Base-by-base conservation (phyloP, 30 jellyfish, hydroid and myxozoan genomes). In the Haliclystus octoradiatus region DNA sequence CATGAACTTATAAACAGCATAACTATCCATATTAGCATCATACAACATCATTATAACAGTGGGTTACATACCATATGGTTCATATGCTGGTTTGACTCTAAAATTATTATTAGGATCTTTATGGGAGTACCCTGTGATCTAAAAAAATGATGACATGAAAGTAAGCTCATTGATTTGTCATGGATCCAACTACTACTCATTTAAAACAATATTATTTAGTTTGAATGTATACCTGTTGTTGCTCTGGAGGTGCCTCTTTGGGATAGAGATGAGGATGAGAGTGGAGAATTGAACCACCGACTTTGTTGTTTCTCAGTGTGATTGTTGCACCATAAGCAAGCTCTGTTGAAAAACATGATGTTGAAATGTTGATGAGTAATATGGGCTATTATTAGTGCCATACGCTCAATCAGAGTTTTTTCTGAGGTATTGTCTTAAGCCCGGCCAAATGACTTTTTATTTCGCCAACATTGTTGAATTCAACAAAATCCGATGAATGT, bases 231-330 rank as follows among this genome's bases (percentile, higher is more conserved):
- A 88, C 99, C 91, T 91, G 99, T 66, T 91, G 99, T 69, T 91
- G 99, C 78, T 91, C 95, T 61, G 99, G 99, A 34, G 94, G 94
- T 68, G 81, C 95, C 62, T 91, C 99, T 73, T 84, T 78, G 29
- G 99, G 99, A 63, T 91, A 91, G 14, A 91, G 71, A 74, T 91
- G 95, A 28, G 81, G 95, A 78, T 91, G 99, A 2, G 95, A 82
- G 64, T 91, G 99, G 24, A 91, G 77, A 50, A 82, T 33, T 24
- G 88, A 46, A 9, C 95, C 95, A 0, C 97, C 98, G 3, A 94
- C 77, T 33, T 82, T 89, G 62, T 50, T 72, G 75, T 89, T 89
- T 60, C 80, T 81, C 63, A 89, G 40, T 0, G 98, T 89, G 52
- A 89, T 74, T 52, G 80, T 80, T 2, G 98, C 71, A 25, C 98